Evolutionary conservation across 2,888 invertebrate species (phyloP).

Genomic region (Ormyrus rosae): DNA sequence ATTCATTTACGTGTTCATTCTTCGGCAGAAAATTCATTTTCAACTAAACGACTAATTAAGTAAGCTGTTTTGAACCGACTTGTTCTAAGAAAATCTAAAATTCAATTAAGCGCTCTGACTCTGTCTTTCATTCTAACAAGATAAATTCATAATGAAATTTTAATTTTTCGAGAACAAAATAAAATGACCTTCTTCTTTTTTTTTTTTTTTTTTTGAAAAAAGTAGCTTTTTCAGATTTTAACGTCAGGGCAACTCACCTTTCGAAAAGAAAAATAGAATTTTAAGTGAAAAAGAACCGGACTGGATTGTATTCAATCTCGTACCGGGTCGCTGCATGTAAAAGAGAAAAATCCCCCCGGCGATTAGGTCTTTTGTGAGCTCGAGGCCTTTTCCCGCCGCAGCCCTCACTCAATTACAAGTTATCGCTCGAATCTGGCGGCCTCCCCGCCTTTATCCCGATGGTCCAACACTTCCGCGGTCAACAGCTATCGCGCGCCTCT

Average conservation of each 20-base stretch:
- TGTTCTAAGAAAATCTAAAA: too few species aligned
- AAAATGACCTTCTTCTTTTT: too few species aligned
- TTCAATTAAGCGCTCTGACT: conserved; percentile 1
- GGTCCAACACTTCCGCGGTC: too few species aligned
- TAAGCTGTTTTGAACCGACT: too few species aligned
- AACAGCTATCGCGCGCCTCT: neutral
- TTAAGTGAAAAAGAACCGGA: conserved; percentile 6
- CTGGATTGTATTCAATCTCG: conserved; percentile 32
- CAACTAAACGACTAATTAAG: too few species aligned
- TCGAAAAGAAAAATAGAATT: neutral
- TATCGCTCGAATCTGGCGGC: conserved; percentile 35
- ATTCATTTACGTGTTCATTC: too few species aligned
- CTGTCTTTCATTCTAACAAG: neutral
- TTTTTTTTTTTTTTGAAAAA: too few species aligned
- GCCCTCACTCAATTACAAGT: conserved; percentile 38
- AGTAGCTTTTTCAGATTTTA: too few species aligned
- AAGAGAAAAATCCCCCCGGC: neutral
- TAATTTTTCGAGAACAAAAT: neutral
- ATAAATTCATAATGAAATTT: neutral
- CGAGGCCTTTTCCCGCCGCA: neutral
- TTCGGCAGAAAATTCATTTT: too few species aligned
- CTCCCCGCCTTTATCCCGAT: neutral
- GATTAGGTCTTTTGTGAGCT: conserved; percentile 32
- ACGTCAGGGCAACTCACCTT: too few species aligned
- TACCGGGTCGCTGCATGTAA: neutral